Conservation (phyloP, 1,140 invertebrate genomes). For the Mactra quadrangularis region DNA sequence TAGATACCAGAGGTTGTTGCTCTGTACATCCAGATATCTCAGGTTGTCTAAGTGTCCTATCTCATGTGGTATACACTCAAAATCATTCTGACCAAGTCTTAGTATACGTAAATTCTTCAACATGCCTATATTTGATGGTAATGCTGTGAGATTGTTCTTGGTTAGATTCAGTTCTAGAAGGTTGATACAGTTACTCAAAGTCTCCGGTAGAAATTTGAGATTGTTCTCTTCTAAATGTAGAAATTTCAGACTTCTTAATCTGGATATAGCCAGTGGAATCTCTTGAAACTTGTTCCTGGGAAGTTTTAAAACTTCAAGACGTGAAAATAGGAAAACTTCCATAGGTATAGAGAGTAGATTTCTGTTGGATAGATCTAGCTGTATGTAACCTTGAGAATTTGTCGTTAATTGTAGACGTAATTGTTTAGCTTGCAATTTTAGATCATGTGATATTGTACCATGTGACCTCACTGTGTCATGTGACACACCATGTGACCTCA, state of each 20-base stretch:
- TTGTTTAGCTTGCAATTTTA: neutral
- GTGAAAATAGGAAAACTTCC: constrained; percentile 73
- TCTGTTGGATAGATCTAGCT: constrained; percentile 75
- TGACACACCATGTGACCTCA: constrained; percentile 19
- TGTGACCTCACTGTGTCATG: constrained; percentile 34
- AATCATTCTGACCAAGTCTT: constrained; percentile 75
- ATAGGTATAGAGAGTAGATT: constrained; percentile 70
- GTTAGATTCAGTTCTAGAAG: constrained; percentile 76
- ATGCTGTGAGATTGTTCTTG: constrained; percentile 72
- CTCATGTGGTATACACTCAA: constrained; percentile 78
- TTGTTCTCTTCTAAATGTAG: constrained; percentile 75
- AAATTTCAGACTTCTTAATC: constrained; percentile 71
- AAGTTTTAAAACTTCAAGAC: constrained; percentile 76
- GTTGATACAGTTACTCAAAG: constrained; percentile 77
- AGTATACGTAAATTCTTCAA: constrained; percentile 73
- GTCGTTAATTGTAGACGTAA: constrained; percentile 63
- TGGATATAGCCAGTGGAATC: constrained; percentile 73
- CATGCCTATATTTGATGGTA: constrained; percentile 72
- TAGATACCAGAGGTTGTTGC: constrained; percentile 78
- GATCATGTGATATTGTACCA: constrained; percentile 22
- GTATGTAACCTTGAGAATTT: constrained; percentile 72
- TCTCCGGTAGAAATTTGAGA: constrained; percentile 75
- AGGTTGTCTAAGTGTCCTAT: constrained; percentile 74
- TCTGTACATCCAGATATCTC: constrained; percentile 74
- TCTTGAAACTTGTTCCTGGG: constrained; percentile 75